Evolutionary conservation across 2,113 vertebrate species (phyloP), one percentile per base, ranked within the genome.

Genomic region (Chaetodon trifascialis): DNA sequence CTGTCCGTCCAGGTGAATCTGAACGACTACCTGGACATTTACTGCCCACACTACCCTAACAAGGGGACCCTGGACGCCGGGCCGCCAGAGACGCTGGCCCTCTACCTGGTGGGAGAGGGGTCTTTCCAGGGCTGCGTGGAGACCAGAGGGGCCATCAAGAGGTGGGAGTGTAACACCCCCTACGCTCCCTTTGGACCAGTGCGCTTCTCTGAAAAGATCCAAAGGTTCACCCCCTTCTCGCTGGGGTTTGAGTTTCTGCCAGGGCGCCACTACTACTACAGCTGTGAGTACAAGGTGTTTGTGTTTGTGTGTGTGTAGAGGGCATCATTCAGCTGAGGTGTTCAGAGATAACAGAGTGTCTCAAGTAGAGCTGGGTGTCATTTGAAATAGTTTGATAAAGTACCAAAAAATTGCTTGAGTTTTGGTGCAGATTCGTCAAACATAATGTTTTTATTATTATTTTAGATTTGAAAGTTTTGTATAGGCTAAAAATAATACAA

Each of bases 1-100:
- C 96, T 97, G 91, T 96, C 97, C 3, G 92, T 99, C 91, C 96
- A 97, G 91, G 96, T 99, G 83, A 96, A 96, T 92, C 97, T 99
- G 89, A 99, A 97, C 9, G 98, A 99, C 94, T 99, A 99, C 95
- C 94, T 99, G 95, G 98, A 99, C 93, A 97, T 99, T 94, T 97
- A 97, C 94, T 99, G 98, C 92, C 98, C 98, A 0, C 95, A 98
- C 95, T 99, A 98, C 36, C 71, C 93, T 2, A 62, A 69, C 7
- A 71, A 64, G 34, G 79, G 56, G 10, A 11, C 93, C 88, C 75
- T 40, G 42, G 87, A 72, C 21, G 7, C 86, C 0, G 54, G 49
- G 60, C 46, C 95, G n/a, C 96, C 96, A 21, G 98, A 99, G 94
- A 94, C 88, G 0, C 95, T 98, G 86, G 93, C 97, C 44, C 97